phyloP scores from a whole-genome alignment of 2,113 vertebrate species.

The Micronisus gabar region DNA sequence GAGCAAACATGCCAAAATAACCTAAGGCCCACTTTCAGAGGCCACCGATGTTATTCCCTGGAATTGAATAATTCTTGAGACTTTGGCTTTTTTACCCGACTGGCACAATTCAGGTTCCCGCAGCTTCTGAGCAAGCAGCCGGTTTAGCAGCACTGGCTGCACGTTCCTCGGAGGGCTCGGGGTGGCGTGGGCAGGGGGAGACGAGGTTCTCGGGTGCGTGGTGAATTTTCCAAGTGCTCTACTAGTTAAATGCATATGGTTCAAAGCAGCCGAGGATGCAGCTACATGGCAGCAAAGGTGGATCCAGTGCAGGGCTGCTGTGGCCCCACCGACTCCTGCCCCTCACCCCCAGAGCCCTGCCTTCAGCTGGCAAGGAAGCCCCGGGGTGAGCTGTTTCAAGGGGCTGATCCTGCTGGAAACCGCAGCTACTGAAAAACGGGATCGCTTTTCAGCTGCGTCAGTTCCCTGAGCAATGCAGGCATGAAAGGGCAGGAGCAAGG shows the following conservation, averaged over 20 bases:
- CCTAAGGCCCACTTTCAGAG: background rate
- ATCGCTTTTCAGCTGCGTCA: background rate
- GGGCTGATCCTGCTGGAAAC: background rate
- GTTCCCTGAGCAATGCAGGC: background rate
- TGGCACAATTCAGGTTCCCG: background rate
- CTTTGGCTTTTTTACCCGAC: background rate
- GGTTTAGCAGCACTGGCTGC: background rate
- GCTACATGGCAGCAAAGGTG: fast-evolving
- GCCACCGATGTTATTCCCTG: background rate
- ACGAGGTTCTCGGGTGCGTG: background rate
- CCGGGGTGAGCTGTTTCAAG: background rate
- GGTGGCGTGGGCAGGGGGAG: background rate
- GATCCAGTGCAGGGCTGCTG: background rate
- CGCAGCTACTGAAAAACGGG: background rate
- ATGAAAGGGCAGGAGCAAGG: background rate
- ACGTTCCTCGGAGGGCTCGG: background rate
- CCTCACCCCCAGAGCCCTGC: background rate
- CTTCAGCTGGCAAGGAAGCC: background rate
- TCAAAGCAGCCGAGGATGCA: background rate
- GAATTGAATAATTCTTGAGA: background rate
- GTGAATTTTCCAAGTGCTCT: background rate
- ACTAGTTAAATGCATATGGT: fast-evolving
- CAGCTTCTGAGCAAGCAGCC: background rate
- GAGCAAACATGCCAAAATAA: background rate
- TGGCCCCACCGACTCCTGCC: background rate